Evolutionary conservation across 2,888 invertebrate genomes (phyloP).

Genomic region (Xestia rhomboidea): DNA sequence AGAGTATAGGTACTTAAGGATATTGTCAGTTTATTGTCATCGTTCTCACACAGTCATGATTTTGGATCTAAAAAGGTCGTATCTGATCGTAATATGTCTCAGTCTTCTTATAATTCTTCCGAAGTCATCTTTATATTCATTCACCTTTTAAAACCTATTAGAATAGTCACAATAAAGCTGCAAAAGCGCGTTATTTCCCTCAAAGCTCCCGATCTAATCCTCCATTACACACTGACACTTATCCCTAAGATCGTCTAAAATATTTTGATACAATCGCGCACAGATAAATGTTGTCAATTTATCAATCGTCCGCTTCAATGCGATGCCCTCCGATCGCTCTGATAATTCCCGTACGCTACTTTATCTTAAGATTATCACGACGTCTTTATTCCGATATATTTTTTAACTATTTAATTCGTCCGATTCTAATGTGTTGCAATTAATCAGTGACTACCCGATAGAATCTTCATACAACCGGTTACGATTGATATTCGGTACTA

Average conservation of each 20-base stretch:
- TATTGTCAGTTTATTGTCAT: neutral
- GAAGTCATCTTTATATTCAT: conserved; percentile 40
- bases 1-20: neutral
- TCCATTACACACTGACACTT: conserved; percentile 86
- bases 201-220: conserved; percentile 74
- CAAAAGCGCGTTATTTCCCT: conserved; percentile 68
- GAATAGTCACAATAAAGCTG: conserved; percentile 60
- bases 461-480: conserved; percentile 67
- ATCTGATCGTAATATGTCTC: conserved; percentile 14
- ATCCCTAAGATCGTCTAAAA: conserved; percentile 86
- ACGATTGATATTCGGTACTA: conserved; percentile 50
- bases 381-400: conserved; percentile 84
- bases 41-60: neutral
- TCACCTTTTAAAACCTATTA: conserved; percentile 51
- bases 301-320: conserved; percentile 80
- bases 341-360: conserved; percentile 83
- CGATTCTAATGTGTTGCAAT: conserved; percentile 79
- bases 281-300: conserved; percentile 89
- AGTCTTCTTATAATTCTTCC: conserved; percentile 4
- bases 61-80: neutral
- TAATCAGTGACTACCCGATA: conserved; percentile 69
- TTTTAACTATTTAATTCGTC: conserved; percentile 76
- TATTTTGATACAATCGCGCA: conserved; percentile 89
- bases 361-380: conserved; percentile 87
- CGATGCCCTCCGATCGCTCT: conserved; percentile 77